Conservation (phyloP, 2,797 vertebrate genomes). For the Pseudochirops corinnae region DNA sequence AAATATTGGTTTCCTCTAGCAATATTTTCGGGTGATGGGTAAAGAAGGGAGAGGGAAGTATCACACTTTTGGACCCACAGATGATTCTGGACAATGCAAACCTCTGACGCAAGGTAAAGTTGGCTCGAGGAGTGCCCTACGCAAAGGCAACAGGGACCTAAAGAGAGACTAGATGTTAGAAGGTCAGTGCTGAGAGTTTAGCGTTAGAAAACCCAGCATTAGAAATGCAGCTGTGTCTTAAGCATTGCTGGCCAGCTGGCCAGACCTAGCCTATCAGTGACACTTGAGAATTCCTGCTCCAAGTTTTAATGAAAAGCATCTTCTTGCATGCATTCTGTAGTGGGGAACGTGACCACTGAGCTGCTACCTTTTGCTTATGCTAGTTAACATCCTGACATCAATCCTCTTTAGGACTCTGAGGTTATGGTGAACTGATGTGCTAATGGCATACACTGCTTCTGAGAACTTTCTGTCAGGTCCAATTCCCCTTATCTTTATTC, state of each 20-base stretch:
- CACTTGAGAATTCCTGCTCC: background rate
- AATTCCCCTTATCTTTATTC: rapidly evolving
- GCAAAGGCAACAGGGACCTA: background rate
- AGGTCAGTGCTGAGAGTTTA: background rate
- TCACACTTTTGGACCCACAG: background rate
- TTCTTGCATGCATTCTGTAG: rapidly evolving
- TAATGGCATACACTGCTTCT: constrained; percentile 6
- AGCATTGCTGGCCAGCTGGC: background rate
- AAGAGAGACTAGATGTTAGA: background rate
- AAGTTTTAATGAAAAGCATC: background rate
- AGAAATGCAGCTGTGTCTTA: background rate
- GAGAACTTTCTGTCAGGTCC: background rate
- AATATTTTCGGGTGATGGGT: background rate
- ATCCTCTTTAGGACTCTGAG: background rate
- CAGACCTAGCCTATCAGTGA: background rate
- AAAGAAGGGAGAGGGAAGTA: background rate
- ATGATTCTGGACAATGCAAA: background rate
- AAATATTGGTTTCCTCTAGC: background rate
- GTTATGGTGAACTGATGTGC: background rate
- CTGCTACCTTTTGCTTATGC: background rate
- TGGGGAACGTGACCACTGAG: too few relatives aligned
- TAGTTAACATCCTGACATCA: background rate
- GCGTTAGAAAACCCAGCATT: background rate
- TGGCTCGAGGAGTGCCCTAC: background rate
- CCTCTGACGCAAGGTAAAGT: background rate